Evolutionary conservation across 2,797 vertebrate genomes (phyloP).

Genomic region (Microctenopoma lineatum): DNA sequence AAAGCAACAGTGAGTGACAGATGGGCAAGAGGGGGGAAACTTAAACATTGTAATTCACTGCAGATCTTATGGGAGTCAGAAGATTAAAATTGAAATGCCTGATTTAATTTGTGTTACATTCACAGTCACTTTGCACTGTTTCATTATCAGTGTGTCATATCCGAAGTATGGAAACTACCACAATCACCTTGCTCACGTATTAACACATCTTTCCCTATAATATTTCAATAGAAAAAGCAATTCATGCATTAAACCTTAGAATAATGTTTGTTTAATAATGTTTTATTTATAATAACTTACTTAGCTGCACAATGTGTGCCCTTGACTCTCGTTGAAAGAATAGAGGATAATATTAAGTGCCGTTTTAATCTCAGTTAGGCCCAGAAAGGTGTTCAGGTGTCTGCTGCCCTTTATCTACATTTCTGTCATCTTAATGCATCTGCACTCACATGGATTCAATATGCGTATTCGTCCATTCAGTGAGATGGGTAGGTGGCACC

Average conservation of each 20-base stretch:
- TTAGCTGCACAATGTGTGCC: not conserved
- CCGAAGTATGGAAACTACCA: conserved; percentile 31
- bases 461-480: conserved; percentile 12
- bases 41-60: conserved; percentile 51
- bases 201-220: conserved; percentile 35
- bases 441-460: conserved; percentile 10
- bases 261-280: not conserved
- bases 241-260: conserved; percentile 6
- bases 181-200: conserved; percentile 36
- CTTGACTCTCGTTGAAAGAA: not conserved
- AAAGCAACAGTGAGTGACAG: conserved; percentile 58
- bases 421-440: conserved; percentile 19
- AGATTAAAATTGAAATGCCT: conserved; percentile 71
- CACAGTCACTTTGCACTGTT: conserved; percentile 73
- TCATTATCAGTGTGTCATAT: conserved; percentile 70
- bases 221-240: conserved; percentile 26
- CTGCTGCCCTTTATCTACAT: conserved; percentile 4
- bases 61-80: conserved; percentile 54
- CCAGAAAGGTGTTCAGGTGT: not conserved
- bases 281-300: not conserved
- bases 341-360: too few species aligned
- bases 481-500: conserved; percentile 21
- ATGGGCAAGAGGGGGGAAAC: conserved; percentile 29
- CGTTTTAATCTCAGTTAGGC: conserved; percentile 1
- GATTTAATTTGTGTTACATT: conserved; percentile 74